Evolutionary conservation across 2,113 vertebrate genomes (phyloP).

Genomic region (Abramis brama): DNA sequence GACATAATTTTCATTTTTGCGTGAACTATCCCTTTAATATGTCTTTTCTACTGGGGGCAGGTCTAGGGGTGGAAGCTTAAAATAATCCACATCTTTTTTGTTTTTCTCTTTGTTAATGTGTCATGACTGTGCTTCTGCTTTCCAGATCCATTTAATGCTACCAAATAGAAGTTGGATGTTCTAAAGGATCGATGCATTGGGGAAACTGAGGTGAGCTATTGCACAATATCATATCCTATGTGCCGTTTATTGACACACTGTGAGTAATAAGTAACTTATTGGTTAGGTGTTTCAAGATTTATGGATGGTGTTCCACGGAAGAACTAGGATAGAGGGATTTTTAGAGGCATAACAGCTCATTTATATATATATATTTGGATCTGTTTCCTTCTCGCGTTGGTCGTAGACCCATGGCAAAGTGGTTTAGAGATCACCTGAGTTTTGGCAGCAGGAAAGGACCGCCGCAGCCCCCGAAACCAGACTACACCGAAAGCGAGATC

Average conservation of each 20-base stretch:
- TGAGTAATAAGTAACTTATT: constrained; percentile 38
- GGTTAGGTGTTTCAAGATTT: constrained; percentile 3
- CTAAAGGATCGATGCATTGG: constrained; percentile 37
- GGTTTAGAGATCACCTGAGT: constrained; percentile 89
- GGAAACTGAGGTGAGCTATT: constrained; percentile 39
- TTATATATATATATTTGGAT: neutral
- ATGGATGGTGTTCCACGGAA: neutral
- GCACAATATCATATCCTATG: neutral
- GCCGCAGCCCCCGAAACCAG: constrained; percentile 85
- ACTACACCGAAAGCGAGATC: constrained; percentile 90
- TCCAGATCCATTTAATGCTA: neutral
- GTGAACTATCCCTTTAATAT: neutral
- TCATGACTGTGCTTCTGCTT: neutral
- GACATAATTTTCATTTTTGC: neutral
- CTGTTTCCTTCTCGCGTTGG: neutral
- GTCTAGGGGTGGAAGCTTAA: neutral
- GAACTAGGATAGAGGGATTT: neutral
- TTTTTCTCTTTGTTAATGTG: neutral
- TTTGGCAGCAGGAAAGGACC: constrained; percentile 85
- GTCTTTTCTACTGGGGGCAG: neutral
- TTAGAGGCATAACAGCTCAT: neutral
- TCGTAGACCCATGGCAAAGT: constrained; percentile 87
- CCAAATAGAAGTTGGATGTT: neutral
- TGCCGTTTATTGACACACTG: neutral
- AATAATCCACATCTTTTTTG: neutral